Conservation (phyloP, 2,888 invertebrate genomes). For the Pycnomerus fuliginosus region DNA sequence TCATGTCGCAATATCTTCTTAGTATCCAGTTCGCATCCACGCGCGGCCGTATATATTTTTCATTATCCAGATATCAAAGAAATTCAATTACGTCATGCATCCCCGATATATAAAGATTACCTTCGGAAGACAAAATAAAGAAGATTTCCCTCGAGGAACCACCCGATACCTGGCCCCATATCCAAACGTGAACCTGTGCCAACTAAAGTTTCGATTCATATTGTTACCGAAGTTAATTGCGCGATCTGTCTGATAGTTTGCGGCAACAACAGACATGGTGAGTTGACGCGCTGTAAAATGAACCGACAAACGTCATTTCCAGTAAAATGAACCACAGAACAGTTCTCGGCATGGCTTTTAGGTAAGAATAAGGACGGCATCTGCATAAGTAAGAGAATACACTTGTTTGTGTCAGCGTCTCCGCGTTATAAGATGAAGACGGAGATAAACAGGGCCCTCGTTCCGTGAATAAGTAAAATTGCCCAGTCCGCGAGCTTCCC, state of each 20-base stretch:
- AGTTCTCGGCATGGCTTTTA: too few relatives aligned
- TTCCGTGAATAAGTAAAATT: constrained; percentile 37
- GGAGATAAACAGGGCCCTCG: constrained; percentile 29
- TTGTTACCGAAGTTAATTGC: too few relatives aligned
- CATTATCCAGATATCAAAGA: constrained; percentile 11
- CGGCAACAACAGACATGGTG: too few relatives aligned
- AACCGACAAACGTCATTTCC: too few relatives aligned
- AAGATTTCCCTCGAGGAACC: constrained; percentile 36
- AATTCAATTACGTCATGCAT: constrained; percentile 26
- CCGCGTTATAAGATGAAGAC: constrained; percentile 30
- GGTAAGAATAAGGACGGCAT: constrained; percentile 23
- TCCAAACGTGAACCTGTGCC: too few relatives aligned
- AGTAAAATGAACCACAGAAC: too few relatives aligned
- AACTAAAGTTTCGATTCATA: too few relatives aligned
- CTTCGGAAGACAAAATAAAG: constrained; percentile 37
- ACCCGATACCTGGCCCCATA: constrained; percentile 24
- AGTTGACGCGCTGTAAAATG: too few relatives aligned
- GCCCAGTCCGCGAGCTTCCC: constrained; percentile 37
- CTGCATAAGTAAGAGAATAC: constrained; percentile 31
- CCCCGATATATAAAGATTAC: constrained; percentile 32
- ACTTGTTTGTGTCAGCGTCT: constrained; percentile 29
- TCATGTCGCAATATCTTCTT: constrained; percentile 1
- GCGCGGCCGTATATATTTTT: constrained; percentile 12
- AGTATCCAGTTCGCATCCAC: not conserved
- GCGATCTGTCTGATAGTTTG: too few relatives aligned